Evolutionary conservation across 2,888 invertebrate genomes (phyloP), one percentile per base, ranked within the genome.

Genomic region (Sturmia bella): DNA sequence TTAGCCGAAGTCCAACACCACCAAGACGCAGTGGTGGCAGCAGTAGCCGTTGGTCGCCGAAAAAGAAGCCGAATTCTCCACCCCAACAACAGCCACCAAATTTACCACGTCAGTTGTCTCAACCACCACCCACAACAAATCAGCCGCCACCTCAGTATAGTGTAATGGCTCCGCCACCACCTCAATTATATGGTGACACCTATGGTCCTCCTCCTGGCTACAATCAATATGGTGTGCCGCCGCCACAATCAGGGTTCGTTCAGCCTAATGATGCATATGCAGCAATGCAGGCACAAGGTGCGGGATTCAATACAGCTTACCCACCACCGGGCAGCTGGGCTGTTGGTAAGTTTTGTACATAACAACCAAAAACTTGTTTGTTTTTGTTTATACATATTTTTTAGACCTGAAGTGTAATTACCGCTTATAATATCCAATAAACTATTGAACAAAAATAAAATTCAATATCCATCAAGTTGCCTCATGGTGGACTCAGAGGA

Each of bases 31-130:
- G 87, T 54, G 85, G 87, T 21, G 86, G 87, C 2, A 85, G 87
- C 15, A 85, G 87, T 1, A 86, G 85, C 3, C 87, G 89, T 12
- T 90, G 90, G 90, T 90, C 90, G 0, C 89, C 90, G 2, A 90
- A 89, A 59, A 90, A 87, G 45, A 87, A 87, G 70, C 86, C 86
- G 0, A 85, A 54, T 37, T 86, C 87, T 3, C 87, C 86, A 17
- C 83, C 84, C 7, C 69, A 87, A 12, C 78, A 87, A 1, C 76
- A 86, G 1, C 87, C 88, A 13, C 80, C 85, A 48, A 86, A 85
- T 39, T 78, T 85, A 7, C 21, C 81, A n/a, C 74, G 75, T 9
- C 83, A 56, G n/a, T 45, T 83, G 1, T 32, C 68, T 12, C 83
- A 81, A 37, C 84, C 84, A 21, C 87, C 86, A 57, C 84, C 84